Percentiles rank a stretch among this genome's conserved stretches.
Evolutionary conservation across 1,140 invertebrate genomes (phyloP).

Genomic region (Mizuhopecten yessoensis): DNA sequence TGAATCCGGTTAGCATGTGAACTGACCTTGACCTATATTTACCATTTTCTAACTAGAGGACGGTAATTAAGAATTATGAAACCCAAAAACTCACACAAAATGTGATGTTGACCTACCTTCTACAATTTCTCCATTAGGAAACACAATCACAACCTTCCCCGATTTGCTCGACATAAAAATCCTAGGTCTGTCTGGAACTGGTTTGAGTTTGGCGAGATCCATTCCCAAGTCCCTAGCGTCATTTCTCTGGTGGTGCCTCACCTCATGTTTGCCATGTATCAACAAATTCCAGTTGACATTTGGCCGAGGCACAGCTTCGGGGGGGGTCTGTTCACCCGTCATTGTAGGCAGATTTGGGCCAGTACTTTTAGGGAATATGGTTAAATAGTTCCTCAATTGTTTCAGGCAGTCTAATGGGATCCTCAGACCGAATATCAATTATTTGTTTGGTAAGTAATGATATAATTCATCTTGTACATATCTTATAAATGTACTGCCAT

Average conservation of each 20-base stretch:
- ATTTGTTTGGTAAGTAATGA: background rate
- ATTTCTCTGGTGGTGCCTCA: conserved; percentile 4
- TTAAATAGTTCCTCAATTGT: background rate
- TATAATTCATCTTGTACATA: background rate
- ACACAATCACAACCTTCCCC: conserved; percentile 79
- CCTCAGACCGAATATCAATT: background rate
- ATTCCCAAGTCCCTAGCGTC: conserved; percentile 51
- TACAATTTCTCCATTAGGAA: conserved; percentile 81
- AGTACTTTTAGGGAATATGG: background rate
- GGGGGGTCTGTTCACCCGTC: conserved; percentile 35
- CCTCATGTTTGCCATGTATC: conserved; percentile 25
- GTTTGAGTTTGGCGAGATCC: conserved; percentile 64
- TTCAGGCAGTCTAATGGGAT: background rate
- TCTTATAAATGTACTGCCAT: no score
- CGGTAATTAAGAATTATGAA: background rate
- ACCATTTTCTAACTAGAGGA: background rate
- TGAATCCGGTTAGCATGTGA: background rate
- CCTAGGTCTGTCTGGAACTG: conserved; percentile 74
- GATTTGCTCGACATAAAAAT: conserved; percentile 81
- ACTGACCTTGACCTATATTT: conserved; percentile 1
- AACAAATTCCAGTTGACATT: conserved; percentile 25
- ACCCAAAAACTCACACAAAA: background rate
- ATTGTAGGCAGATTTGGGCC: background rate
- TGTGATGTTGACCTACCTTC: conserved; percentile 74
- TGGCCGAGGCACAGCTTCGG: background rate